phyloP scores from a whole-genome alignment of 2,113 vertebrate genomes.

The Campylomormyrus tamandua region DNA sequence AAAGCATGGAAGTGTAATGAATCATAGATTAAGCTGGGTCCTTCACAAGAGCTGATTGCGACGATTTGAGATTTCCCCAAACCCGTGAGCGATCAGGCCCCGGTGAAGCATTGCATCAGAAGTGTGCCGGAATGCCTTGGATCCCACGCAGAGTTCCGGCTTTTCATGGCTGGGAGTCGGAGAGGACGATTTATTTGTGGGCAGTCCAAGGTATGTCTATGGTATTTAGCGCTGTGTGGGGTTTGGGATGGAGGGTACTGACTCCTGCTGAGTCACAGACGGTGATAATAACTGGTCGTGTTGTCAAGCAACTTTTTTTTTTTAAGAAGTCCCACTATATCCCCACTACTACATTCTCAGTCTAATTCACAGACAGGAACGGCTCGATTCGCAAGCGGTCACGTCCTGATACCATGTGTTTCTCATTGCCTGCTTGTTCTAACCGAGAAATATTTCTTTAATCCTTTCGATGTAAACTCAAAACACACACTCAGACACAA shows the following conservation, averaged over 20 bases:
- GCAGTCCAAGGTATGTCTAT: background rate
- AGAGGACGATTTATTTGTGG: background rate
- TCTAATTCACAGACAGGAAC: background rate
- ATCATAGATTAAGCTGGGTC: background rate
- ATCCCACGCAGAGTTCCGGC: background rate
- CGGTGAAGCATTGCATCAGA: background rate
- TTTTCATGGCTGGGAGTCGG: background rate
- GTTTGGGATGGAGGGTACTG: background rate
- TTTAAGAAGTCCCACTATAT: background rate
- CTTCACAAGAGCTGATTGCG: background rate
- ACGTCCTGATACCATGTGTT: background rate
- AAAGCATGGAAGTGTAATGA: background rate
- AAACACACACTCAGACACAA: slow-evolving; percentile 1
- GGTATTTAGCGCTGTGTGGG: background rate
- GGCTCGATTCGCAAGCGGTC: background rate
- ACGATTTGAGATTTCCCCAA: background rate
- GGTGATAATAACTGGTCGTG: background rate
- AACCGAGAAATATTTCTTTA: background rate
- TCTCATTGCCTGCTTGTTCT: background rate
- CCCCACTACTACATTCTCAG: background rate
- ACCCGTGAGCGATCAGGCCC: background rate
- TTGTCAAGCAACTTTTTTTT: background rate
- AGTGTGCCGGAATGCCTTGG: background rate
- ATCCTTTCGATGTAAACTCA: slow-evolving; percentile 2
- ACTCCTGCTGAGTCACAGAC: background rate